Evolutionary conservation across 2,797 vertebrate species (phyloP).

Genomic region (Characodon lateralis): DNA sequence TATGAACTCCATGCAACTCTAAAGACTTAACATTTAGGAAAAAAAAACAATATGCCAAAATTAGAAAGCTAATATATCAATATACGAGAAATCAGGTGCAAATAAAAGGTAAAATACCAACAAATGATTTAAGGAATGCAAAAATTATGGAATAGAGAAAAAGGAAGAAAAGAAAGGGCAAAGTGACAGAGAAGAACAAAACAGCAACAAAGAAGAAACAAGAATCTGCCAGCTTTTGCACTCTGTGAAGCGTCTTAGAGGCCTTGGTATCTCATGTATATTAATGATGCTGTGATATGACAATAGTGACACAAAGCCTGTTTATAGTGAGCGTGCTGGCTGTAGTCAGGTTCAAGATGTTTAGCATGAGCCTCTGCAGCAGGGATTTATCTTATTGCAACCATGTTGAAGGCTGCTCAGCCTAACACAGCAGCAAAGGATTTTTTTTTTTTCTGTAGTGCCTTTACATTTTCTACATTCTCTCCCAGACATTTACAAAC

Average conservation of each 20-base stretch:
- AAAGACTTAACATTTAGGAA: background rate
- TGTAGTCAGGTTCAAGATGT: conserved; percentile 75
- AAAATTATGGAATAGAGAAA: conserved; percentile 31
- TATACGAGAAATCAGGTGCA: conserved; percentile 1
- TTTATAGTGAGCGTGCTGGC: conserved; percentile 76
- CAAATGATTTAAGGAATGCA: conserved; percentile 28
- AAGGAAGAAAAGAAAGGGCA: conserved; percentile 7
- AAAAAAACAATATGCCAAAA: background rate
- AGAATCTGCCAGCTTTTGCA: conserved; percentile 51
- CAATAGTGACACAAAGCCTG: conserved; percentile 82
- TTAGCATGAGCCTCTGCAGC: conserved; percentile 73
- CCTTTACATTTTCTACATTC: conserved; percentile 56
- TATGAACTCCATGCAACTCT: too few species aligned
- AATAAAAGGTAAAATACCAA: conserved; percentile 8
- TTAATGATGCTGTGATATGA: conserved; percentile 81
- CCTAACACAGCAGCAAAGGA: conserved; percentile 68
- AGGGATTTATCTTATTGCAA: conserved; percentile 72
- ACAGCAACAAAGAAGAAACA: conserved; percentile 54
- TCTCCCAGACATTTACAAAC: conserved; percentile 36
- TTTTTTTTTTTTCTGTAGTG: conserved; percentile 43
- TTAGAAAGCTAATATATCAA: background rate
- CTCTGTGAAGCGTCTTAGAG: conserved; percentile 78
- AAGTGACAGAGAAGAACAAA: conserved; percentile 42
- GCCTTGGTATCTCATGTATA: conserved; percentile 81
- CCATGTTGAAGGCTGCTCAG: conserved; percentile 66